Conservation (phyloP, 2,797 vertebrate species). For the Vireo griseus region DNA sequence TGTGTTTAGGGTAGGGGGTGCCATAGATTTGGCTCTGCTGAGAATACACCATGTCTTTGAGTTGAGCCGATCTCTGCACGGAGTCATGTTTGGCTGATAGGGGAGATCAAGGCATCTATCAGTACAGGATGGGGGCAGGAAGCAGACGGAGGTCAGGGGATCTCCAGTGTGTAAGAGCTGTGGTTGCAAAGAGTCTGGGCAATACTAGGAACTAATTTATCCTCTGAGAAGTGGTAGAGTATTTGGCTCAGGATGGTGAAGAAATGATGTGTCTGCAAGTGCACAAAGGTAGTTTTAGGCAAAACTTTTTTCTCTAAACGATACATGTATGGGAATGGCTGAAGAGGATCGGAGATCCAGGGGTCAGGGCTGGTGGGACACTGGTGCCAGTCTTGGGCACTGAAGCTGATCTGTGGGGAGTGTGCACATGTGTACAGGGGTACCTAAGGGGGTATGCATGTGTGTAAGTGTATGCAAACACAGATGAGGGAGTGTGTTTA, state of each 20-base stretch:
- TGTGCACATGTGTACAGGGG: not conserved
- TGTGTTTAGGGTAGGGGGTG: not conserved
- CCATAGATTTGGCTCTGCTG: not conserved
- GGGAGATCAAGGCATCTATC: not conserved
- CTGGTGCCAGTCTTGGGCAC: not conserved
- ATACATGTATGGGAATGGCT: not conserved
- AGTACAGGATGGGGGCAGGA: not conserved
- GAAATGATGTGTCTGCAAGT: not conserved
- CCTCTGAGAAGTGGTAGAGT: not conserved
- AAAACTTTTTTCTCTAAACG: not conserved
- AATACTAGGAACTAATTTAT: not conserved
- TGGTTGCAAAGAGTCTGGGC: not conserved
- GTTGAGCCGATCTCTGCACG: not conserved
- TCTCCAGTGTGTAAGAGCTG: not conserved
- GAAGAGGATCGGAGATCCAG: fast-evolving
- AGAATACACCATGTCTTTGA: not conserved
- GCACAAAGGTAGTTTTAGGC: not conserved
- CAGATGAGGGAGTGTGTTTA: not conserved
- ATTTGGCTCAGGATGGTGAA: not conserved
- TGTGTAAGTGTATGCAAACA: not conserved
- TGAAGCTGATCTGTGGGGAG: not conserved
- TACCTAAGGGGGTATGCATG: not conserved
- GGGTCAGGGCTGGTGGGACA: not conserved
- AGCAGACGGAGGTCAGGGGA: not conserved
- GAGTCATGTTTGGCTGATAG: not conserved